Percentiles rank a stretch among this genome's conserved stretches.
phyloP scores from a whole-genome alignment of 2,113 vertebrate genomes.

The Pyrgilauda ruficollis region DNA sequence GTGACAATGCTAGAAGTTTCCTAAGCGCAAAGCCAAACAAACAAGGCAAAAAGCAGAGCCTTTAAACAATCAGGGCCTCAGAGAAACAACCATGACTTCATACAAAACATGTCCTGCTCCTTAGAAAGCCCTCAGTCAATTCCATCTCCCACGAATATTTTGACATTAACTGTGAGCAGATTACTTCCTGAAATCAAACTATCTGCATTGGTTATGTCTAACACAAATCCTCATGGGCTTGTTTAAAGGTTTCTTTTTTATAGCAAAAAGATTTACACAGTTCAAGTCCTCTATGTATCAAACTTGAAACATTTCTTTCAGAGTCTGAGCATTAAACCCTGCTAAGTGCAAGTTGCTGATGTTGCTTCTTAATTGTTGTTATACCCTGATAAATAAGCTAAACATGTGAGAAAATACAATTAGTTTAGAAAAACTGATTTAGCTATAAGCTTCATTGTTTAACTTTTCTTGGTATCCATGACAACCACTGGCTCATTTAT shows the following conservation, averaged over 20 bases:
- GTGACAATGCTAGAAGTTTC: neutral
- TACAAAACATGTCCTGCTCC: neutral
- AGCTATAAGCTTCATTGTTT: slow-evolving; percentile 58
- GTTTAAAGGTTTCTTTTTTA: neutral
- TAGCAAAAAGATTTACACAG: neutral
- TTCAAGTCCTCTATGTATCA: neutral
- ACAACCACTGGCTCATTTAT: slow-evolving; percentile 66
- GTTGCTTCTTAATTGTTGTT: slow-evolving; percentile 60
- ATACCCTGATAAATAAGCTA: slow-evolving; percentile 68
- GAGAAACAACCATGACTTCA: neutral
- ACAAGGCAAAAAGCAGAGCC: neutral
- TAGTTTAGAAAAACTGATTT: slow-evolving; percentile 72
- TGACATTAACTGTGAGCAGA: neutral
- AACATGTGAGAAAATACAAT: slow-evolving; percentile 74
- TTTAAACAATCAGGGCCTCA: neutral
- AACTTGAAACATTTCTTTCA: neutral
- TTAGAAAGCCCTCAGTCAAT: neutral
- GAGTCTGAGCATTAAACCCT: neutral
- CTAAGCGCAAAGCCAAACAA: neutral
- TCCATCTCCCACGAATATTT: neutral
- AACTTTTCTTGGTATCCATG: slow-evolving; percentile 73
- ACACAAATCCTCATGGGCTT: neutral
- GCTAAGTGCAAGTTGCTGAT: neutral
- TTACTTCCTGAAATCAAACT: neutral
- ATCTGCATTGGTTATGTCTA: neutral